These are phyloP conservation scores for Collichthys lucidus DNA, from an alignment of 2,113 vertebrate species.

Conservation along the genomic window DNA sequence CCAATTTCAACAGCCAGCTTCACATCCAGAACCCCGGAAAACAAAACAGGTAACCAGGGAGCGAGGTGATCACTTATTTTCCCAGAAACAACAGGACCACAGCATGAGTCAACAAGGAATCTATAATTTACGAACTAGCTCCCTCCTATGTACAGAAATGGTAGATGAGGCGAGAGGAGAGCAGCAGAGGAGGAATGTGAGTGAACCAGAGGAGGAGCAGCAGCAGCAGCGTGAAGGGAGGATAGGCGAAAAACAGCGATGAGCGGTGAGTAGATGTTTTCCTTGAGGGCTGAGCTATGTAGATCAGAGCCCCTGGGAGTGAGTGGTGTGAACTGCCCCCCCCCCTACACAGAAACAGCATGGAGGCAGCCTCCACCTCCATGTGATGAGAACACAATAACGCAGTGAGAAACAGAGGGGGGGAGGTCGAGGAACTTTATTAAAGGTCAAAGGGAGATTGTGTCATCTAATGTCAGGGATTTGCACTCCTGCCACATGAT, in stretches of 20 bases:
- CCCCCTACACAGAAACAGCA: not conserved
- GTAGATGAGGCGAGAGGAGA: conserved; percentile 3
- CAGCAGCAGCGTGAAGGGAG: not conserved
- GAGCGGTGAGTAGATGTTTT: conserved; percentile 48
- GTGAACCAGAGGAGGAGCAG: conserved; percentile 4
- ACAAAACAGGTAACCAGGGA: conserved; percentile 11
- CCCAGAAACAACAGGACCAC: conserved; percentile 51
- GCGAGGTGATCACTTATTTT: conserved; percentile 12
- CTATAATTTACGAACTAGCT: conserved; percentile 65
- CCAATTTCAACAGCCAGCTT: not conserved
- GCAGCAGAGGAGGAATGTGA: not conserved
- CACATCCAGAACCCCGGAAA: not conserved
- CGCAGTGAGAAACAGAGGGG: not conserved
- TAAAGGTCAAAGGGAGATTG: conserved; percentile 28
- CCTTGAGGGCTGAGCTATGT: conserved; percentile 64
- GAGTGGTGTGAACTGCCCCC: conserved; percentile 25
- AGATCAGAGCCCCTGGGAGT: conserved; percentile 67
- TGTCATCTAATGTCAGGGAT: conserved; percentile 8
- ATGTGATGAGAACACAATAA: conserved; percentile 6
- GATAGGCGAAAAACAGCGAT: not conserved
- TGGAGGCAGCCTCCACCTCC: conserved; percentile 7
- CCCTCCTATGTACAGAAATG: conserved; percentile 38
- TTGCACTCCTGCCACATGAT: not conserved
- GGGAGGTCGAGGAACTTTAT: conserved; percentile 5
- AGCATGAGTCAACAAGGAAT: conserved; percentile 51